Base-by-base conservation (phyloP, 2,888 invertebrate genomes). In the Dasysyrphus albostriatus region DNA sequence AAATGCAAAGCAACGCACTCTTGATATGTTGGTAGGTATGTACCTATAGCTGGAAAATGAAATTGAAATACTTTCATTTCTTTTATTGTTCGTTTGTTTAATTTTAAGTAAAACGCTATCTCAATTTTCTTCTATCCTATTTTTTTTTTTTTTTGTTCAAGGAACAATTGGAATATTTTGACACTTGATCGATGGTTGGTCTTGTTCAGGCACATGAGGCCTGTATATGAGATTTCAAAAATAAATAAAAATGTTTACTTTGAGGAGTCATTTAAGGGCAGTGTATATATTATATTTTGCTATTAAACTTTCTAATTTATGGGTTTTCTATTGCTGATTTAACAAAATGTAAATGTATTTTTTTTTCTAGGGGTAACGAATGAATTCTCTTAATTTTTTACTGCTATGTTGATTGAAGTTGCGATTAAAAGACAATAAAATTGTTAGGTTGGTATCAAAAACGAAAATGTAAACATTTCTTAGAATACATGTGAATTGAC, bases 241-340 rank as follows among this genome's bases (percentile, higher is more conserved):
- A n/a, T n/a, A n/a, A 14, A 61, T 5, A n/a, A 8, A 39, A 56
- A 51, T 87, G 83, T 79, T 83, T 87, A 87, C 75, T 67, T 83
- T 83, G 65, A 75, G 65, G n/a, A 74, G 24, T 85, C 74, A 61
- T 78, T 78, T 61, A 19, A 9, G 29, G 70, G 58, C 58, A 34
- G 61, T 73, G 67, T 37, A n/a, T n/a, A n/a, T n/a, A 56, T 32
- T 67, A 76, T 63, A 44, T 51, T 75, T 83, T 79, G 78, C 83
- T 75, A 83, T 87, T 78, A 83, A 87, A 87, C 83, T 79, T 87
- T 83, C 54, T 83, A 87, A 87, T 87, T 87, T 87, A 87, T 83
- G 78, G 59, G 59, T 63, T 75, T 32, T 87, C 37, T 87, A 79
- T 75, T 87, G 87, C 83, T 65, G 87, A 83, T 79, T 79, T 78